These are phyloP conservation scores for Epinephelus malabaricus DNA, from an alignment of 2,797 vertebrate genomes.

Conservation along the genomic window DNA sequence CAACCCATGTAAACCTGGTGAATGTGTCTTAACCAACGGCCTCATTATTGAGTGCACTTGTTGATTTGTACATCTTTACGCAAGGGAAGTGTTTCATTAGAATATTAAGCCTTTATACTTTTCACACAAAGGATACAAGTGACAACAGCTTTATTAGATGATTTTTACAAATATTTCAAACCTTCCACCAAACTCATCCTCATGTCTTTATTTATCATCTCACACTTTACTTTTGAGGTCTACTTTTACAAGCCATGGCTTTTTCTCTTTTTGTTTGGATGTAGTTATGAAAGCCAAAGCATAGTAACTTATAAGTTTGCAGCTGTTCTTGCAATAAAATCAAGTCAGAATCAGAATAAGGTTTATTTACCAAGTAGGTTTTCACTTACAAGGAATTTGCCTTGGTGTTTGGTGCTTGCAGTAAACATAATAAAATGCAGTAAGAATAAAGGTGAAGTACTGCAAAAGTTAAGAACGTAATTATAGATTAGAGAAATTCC, in stretches of 20 bases:
- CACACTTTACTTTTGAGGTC: too few relatives aligned
- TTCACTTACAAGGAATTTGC: too few relatives aligned
- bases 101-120: neutral
- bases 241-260: neutral
- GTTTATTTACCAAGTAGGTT: too few relatives aligned
- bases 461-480: too few relatives aligned
- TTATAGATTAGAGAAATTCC: too few relatives aligned
- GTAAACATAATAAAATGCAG: too few relatives aligned
- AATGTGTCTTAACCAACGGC: neutral
- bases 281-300: neutral
- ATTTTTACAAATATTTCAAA: neutral
- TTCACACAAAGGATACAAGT: neutral
- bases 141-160: neutral
- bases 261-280: neutral
- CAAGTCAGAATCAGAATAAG: too few relatives aligned
- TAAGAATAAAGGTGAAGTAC: too few relatives aligned
- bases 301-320: neutral
- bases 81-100: neutral
- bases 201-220: neutral
- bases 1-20: neutral
- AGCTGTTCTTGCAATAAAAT: neutral
- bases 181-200: neutral
- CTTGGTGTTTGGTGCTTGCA: too few relatives aligned
- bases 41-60: too few relatives aligned
- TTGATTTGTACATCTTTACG: neutral